Evolutionary conservation across 2,797 vertebrate genomes (phyloP), one percentile per base, ranked within the genome.

Genomic region (Pseudopleuronectes americanus): DNA sequence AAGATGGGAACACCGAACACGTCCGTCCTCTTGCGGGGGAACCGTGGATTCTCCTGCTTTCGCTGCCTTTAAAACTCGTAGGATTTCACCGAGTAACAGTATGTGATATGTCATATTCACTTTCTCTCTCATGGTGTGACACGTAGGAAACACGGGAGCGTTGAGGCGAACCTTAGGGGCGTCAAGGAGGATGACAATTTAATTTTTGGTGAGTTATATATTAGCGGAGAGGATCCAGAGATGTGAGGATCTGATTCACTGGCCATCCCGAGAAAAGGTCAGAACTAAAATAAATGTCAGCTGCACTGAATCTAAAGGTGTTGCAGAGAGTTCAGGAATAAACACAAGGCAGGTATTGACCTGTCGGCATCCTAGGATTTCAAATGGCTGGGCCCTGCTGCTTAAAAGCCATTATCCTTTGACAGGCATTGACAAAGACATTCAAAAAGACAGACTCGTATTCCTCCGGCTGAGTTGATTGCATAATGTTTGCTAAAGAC

Each of bases 211-310:
- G 21, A 71, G 81, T 91, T 75, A 87, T 91, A 86, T 79, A 90
- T 90, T 84, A 88, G 74, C 22, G 28, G 33, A 68, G 57, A 78
- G 71, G 78, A 86, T 74, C 59, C 71, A 8, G 64, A 77, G 75
- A 87, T 92, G 84, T 85, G 68, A 87, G 77, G 71, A 92, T 92
- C 77, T 90, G 88, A 88, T 90, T 87, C 80, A 68, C 74, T 38
- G 63, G 77, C 76, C 74, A 81, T 84, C 70, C 80, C 64, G 71
- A 73, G 81, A 91, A 91, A 92, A 92, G 90, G 91, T 93, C 91
- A 90, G 64, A 82, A 87, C 66, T 67, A 84, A 89, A 81, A 91
- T 89, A 90, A 92, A 92, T 89, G 87, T 87, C 87, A 90, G 81
- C 75, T 65, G 66, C 26, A 4, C 55, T 77, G 81, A 80, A 89